Evolutionary conservation across 1,140 invertebrate genomes (phyloP).

Genomic region (Caenorhabditis elegans): WBcel235 BX284602.5:9781501-9782000

Average conservation of each 20-base stretch:
- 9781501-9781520: too few relatives aligned
- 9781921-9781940: not conserved
- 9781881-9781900: not conserved
- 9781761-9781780: not conserved
- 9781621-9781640: not conserved
- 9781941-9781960: not conserved
- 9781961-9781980: too few relatives aligned
- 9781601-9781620: not conserved
- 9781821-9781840: too few relatives aligned
- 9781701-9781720: not conserved
- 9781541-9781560: too few relatives aligned
- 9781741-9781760: not conserved
- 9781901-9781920: not conserved
- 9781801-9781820: not conserved
- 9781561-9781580: too few relatives aligned
- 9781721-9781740: not conserved
- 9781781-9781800: not conserved
- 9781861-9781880: not conserved
- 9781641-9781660: not conserved
- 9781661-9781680: not conserved
- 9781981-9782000: too few relatives aligned
- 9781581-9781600: not conserved
- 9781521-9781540: too few relatives aligned
- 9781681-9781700: not conserved
- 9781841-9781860: too few relatives aligned